Evolutionary conservation across 2,113 vertebrate species (phyloP).

Genomic region (Alouatta palliata): DNA sequence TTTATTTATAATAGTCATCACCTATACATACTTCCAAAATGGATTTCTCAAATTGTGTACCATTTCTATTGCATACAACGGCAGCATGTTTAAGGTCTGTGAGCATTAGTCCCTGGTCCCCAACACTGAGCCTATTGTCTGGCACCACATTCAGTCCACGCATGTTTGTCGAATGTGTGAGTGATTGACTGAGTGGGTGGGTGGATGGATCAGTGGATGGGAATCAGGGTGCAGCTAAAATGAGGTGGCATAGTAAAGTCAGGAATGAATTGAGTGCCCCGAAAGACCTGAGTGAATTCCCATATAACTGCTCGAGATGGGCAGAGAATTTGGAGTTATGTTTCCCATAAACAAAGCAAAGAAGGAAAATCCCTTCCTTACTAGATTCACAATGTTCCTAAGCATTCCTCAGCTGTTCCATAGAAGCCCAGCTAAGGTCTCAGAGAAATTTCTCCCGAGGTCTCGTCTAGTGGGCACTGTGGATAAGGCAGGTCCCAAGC

Average conservation of each 20-base stretch:
- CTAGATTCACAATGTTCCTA: neutral
- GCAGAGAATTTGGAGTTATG: neutral
- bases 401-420: neutral
- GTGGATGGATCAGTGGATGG: neutral
- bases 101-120: neutral
- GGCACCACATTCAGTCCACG: neutral
- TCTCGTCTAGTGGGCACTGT: neutral
- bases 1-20: neutral
- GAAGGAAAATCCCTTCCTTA: neutral
- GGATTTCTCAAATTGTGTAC: neutral
- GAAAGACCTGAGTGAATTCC: neutral
- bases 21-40: neutral
- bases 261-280: neutral
- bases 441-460: neutral
- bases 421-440: neutral
- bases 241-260: neutral
- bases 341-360: neutral
- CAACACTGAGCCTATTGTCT: neutral
- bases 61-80: too few relatives aligned
- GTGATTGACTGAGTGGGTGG: neutral
- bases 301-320: neutral
- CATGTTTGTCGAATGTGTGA: neutral
- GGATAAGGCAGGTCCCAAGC: neutral
- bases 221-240: neutral
- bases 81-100: neutral